A percentile compares a stretch with the other conserved stretches of the same genome.
These are phyloP conservation scores for Oasisia sp. DNA, from an alignment of 2,888 invertebrate species.

Conservation along the genomic window DNA sequence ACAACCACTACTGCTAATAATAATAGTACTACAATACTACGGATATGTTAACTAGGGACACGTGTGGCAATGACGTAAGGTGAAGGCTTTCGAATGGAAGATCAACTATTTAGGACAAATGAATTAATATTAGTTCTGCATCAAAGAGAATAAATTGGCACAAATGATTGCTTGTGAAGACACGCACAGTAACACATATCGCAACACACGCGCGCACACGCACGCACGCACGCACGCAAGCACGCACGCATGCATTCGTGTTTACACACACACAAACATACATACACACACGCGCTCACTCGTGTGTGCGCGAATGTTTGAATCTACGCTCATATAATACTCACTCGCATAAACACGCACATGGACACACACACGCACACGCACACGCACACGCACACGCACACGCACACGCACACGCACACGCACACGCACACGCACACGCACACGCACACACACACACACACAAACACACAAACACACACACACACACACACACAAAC, in stretches of 20 bases:
- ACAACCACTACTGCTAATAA: no score
- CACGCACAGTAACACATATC: no score
- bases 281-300: not conserved
- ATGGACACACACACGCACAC: no score
- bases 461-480: not conserved
- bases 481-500: not conserved
- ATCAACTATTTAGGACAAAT: no score
- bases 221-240: not conserved
- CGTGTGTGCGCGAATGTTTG: not conserved
- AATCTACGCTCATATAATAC: not conserved
- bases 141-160: no score
- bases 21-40: no score
- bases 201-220: no score
- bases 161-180: no score
- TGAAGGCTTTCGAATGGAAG: no score
- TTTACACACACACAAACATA: not conserved
- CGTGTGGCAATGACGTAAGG: no score
- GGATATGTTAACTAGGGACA: no score
- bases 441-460: not conserved
- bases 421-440: not conserved
- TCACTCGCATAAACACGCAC: not conserved
- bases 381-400: not conserved
- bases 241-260: not conserved
- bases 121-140: no score
- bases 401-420: not conserved